phyloP scores from a whole-genome alignment of 1,140 invertebrate genomes.

The Trichonephila clavata region DNA sequence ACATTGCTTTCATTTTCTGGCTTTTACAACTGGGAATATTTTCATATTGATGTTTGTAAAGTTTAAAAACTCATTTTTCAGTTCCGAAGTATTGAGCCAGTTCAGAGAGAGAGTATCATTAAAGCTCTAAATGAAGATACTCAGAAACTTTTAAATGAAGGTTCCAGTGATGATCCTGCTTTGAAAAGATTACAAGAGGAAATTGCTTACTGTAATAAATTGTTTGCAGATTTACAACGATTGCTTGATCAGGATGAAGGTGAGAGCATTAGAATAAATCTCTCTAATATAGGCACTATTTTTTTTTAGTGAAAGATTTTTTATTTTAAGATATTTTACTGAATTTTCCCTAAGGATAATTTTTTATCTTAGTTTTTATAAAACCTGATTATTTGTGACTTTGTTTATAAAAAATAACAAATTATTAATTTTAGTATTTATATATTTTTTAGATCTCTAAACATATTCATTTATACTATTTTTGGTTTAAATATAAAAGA shows the following conservation, averaged over 20 bases:
- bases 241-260: constrained; percentile 84
- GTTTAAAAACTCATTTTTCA: constrained; percentile 80
- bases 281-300: neutral
- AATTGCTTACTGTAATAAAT: constrained; percentile 96
- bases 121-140: constrained; percentile 98
- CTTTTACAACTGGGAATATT: no score
- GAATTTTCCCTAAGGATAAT: no score
- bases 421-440: no score
- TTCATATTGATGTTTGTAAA: neutral
- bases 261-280: constrained; percentile 39
- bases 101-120: constrained; percentile 96
- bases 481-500: no score
- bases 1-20: neutral
- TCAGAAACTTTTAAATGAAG: constrained; percentile 95
- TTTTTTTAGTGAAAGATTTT: neutral
- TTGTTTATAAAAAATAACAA: no score
- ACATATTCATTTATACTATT: no score
- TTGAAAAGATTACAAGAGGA: constrained; percentile 91
- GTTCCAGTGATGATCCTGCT: constrained; percentile 95
- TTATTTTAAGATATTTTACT: no score
- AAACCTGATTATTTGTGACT: no score
- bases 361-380: no score
- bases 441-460: no score
- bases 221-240: constrained; percentile 96
- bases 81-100: constrained; percentile 96